These are phyloP conservation scores for Stercorarius parasiticus DNA, from an alignment of 2,113 vertebrate species.

Conservation along the genomic window DNA sequence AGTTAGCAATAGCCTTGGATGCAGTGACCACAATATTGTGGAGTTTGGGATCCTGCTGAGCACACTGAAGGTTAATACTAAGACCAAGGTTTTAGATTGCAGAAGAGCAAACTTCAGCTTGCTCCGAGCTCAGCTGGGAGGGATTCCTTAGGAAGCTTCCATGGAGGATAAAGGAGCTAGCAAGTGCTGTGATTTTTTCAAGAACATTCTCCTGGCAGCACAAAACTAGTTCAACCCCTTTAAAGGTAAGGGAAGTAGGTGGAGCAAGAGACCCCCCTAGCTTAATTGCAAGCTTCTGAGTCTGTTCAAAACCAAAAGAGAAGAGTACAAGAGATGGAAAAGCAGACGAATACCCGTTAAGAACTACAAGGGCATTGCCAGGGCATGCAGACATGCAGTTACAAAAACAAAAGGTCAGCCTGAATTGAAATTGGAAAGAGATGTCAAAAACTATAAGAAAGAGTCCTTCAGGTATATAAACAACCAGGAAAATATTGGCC, in stretches of 20 bases:
- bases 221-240: background rate
- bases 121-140: background rate
- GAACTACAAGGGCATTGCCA: background rate
- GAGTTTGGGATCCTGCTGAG: background rate
- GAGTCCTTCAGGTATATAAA: background rate
- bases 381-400: background rate
- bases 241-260: background rate
- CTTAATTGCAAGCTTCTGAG: background rate
- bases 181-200: background rate
- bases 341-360: background rate
- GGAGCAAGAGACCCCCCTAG: background rate
- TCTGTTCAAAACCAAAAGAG: background rate
- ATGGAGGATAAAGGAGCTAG: background rate
- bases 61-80: background rate
- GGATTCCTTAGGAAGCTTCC: background rate
- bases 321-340: background rate
- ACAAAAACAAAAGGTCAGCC: background rate
- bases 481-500: background rate
- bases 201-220: background rate
- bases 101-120: background rate
- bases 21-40: background rate
- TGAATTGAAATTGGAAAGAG: background rate
- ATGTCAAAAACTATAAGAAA: background rate
- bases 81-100: background rate
- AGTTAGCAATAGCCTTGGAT: background rate